A percentile compares a stretch with the other conserved stretches of the same genome.
Conservation (phyloP, 2,888 invertebrate species). For the Eilema sororculum region DNA sequence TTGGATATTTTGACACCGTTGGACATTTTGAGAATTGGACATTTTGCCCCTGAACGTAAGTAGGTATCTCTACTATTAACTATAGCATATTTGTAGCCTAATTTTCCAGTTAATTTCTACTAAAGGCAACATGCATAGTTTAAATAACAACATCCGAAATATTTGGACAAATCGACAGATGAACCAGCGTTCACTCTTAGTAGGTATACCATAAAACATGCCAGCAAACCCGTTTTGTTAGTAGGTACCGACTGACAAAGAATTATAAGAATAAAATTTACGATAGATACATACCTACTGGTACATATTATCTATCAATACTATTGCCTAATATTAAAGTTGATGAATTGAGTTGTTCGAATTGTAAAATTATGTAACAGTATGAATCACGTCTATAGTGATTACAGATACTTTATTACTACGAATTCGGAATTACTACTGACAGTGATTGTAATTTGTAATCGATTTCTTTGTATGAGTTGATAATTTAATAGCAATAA, state of each 20-base stretch:
- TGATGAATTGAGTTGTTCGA: slow-evolving; percentile 36
- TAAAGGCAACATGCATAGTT: slow-evolving; percentile 60
- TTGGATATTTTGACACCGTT: too few relatives aligned
- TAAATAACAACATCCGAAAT: slow-evolving; percentile 73
- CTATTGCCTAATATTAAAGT: slow-evolving; percentile 30
- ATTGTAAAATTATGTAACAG: slow-evolving; percentile 23
- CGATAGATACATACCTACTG: slow-evolving; percentile 1
- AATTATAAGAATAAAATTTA: slow-evolving; percentile 40
- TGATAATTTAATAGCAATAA: background rate
- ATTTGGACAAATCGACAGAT: slow-evolving; percentile 74
- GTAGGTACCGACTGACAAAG: slow-evolving; percentile 62
- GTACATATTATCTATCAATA: slow-evolving; percentile 28
- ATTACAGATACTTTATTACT: background rate
- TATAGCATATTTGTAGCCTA: slow-evolving; percentile 26
- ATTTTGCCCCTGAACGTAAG: too few relatives aligned
- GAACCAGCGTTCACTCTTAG: slow-evolving; percentile 69
- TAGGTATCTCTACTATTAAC: background rate
- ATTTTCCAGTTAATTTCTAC: slow-evolving; percentile 38
- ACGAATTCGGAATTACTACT: slow-evolving; percentile 23
- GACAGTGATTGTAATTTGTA: slow-evolving; percentile 24
- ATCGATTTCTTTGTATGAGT: slow-evolving; percentile 14
- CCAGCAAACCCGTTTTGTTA: slow-evolving; percentile 68
- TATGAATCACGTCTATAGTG: slow-evolving; percentile 10
- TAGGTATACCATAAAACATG: slow-evolving; percentile 67
- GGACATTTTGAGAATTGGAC: too few relatives aligned